Percentiles rank a stretch among this genome's conserved stretches.
Conservation (phyloP, 2,888 invertebrate species). For the Aquatica leii region DNA sequence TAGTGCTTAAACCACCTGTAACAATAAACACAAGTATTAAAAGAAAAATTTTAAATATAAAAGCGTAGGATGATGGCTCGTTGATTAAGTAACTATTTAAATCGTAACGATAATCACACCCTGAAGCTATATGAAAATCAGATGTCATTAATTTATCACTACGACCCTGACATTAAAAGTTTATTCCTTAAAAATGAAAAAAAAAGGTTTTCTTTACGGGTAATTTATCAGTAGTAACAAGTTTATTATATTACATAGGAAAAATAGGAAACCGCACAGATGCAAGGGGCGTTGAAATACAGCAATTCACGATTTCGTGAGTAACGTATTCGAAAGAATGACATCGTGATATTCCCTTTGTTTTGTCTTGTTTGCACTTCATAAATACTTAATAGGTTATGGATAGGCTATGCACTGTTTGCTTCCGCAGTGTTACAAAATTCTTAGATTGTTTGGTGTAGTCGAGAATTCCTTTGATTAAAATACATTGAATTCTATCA, state of each 20-base stretch:
- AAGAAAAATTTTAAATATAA: slow-evolving; percentile 6
- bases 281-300: slow-evolving; percentile 42
- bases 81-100: slow-evolving; percentile 14
- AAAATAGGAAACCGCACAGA: slow-evolving; percentile 19
- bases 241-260: slow-evolving; percentile 1
- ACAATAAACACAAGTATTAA: slow-evolving; percentile 46
- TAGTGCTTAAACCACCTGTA: slow-evolving; percentile 91
- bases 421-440: slow-evolving; percentile 46
- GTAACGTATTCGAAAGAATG: slow-evolving; percentile 52
- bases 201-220: slow-evolving; percentile 8
- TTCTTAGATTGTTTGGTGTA: slow-evolving; percentile 38
- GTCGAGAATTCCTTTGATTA: slow-evolving; percentile 28
- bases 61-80: neutral
- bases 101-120: slow-evolving; percentile 11
- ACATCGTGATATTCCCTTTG: slow-evolving; percentile 57
- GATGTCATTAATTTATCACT: slow-evolving; percentile 18
- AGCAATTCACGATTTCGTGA: slow-evolving; percentile 56
- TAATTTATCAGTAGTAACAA: neutral
- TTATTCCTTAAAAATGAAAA: neutral
- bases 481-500: slow-evolving; percentile 24
- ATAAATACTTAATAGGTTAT: slow-evolving; percentile 56
- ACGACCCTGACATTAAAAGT: slow-evolving; percentile 13
- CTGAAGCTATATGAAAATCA: slow-evolving; percentile 17
- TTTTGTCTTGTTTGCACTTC: slow-evolving; percentile 56
- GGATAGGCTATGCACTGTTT: slow-evolving; percentile 44